Evolutionary conservation across 2,113 vertebrate genomes (phyloP).

Genomic region (Vulpes lagopus): DNA sequence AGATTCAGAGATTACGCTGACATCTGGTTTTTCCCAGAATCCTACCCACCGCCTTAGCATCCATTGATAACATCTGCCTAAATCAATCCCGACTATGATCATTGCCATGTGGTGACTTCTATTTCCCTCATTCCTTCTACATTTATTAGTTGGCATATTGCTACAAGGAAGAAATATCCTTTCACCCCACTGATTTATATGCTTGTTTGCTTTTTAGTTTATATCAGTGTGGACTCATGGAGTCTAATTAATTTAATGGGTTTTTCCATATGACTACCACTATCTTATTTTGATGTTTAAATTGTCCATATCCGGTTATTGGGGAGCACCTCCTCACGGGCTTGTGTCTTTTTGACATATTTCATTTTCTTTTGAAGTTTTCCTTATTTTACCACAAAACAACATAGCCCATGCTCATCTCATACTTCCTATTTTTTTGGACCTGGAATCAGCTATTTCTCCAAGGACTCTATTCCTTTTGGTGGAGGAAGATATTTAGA

Average conservation of each 20-base stretch:
- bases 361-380: background rate
- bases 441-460: background rate
- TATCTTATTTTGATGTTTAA: background rate
- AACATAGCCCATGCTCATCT: background rate
- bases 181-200: background rate
- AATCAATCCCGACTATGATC: background rate
- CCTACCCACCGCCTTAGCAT: background rate
- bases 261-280: background rate
- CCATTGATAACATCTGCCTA: background rate
- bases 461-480: background rate
- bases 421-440: background rate
- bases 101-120: background rate
- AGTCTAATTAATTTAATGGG: background rate
- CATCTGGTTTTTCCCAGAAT: background rate
- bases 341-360: background rate
- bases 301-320: background rate
- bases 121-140: background rate
- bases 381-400: background rate
- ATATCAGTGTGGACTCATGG: background rate
- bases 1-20: background rate
- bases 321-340: background rate
- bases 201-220: background rate
- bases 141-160: background rate
- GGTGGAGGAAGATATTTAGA: background rate
- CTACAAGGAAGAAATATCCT: background rate